A percentile compares a stretch with the other conserved stretches of the same genome.
Conservation (phyloP, 2,113 vertebrate species). For the Peromyscus maniculatus region DNA sequence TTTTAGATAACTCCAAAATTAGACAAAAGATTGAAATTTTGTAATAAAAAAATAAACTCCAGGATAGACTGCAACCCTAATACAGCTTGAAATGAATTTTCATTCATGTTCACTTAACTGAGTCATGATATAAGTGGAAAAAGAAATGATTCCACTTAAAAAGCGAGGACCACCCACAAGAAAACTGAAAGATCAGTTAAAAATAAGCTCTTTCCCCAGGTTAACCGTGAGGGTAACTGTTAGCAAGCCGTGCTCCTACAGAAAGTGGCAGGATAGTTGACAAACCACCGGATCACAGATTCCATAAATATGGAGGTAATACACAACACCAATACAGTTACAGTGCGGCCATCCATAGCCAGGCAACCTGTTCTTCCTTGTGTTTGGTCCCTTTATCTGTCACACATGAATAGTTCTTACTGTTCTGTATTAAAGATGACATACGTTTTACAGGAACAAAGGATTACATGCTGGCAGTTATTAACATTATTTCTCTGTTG, state of each 20-base stretch:
- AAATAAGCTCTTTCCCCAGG: constrained; percentile 51
- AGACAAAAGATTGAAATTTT: constrained; percentile 21
- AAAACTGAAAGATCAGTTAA: background rate
- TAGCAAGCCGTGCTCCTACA: constrained; percentile 33
- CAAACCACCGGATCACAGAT: background rate
- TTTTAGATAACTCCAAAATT: background rate
- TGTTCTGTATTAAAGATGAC: constrained; percentile 13
- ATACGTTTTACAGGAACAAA: background rate
- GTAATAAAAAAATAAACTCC: background rate
- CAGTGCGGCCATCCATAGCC: background rate
- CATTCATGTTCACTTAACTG: background rate
- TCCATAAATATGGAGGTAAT: constrained; percentile 35
- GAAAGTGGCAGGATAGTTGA: constrained; percentile 4
- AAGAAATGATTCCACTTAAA: constrained; percentile 13
- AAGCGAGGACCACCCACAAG: background rate
- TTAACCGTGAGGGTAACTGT: constrained; percentile 18
- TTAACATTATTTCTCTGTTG: background rate
- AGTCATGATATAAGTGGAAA: background rate
- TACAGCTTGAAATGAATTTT: constrained; percentile 10
- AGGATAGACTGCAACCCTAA: background rate
- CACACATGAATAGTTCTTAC: background rate
- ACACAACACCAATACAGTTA: background rate
- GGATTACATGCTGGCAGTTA: background rate
- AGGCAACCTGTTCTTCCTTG: constrained; percentile 6
- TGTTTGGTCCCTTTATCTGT: background rate